Evolutionary conservation across 1,140 invertebrate genomes (phyloP), one percentile per base, ranked within the genome.

Genomic region (Pachyrhynchus sulphureomaculatus): DNA sequence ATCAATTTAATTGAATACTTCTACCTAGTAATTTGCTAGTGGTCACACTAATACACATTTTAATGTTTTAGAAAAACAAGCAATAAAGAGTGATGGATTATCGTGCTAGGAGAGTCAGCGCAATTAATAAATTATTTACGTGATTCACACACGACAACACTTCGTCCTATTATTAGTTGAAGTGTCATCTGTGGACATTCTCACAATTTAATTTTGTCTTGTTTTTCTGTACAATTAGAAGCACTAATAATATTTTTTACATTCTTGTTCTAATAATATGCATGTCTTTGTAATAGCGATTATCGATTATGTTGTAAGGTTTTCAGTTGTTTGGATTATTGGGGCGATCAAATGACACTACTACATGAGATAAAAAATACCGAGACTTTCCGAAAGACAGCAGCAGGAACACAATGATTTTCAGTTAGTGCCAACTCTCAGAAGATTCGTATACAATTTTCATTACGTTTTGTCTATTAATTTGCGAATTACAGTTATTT

Each of bases 121-220:
- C 44, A 61, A 61, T 61, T 61, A 61, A 61, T 61, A 61, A 53
- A 53, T 33, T 61, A 61, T 61, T 61, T 52, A 61, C 21, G 26
- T 34, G 58, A 53, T 61, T 61, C 58, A 61, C 58, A 61, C 58
- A 41, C 58, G 58, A 61, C 41, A 61, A 51, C 26, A 41, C 26
- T 47, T 34, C 32, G 34, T 51, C 37, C 32, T 51, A 42, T 51
- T 59, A 59, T 59, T 59, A 59, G 21, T 42, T 32, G 45, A 17
- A 20, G 49, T 37, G 58, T 8, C 58, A 61, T 47, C 39, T 61
- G 58, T 4, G 2, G 29, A 53, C 21, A 41, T 61, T 61, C 58
- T 29, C 58, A 61, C 58, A 39, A 45, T 61, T 53, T 51, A 51
- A 39, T 41, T 59, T 48, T 24, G 32, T 41, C 37, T 53, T 20